phyloP scores from a whole-genome alignment of 2,797 vertebrate genomes.

The Cirrhinus molitorella region DNA sequence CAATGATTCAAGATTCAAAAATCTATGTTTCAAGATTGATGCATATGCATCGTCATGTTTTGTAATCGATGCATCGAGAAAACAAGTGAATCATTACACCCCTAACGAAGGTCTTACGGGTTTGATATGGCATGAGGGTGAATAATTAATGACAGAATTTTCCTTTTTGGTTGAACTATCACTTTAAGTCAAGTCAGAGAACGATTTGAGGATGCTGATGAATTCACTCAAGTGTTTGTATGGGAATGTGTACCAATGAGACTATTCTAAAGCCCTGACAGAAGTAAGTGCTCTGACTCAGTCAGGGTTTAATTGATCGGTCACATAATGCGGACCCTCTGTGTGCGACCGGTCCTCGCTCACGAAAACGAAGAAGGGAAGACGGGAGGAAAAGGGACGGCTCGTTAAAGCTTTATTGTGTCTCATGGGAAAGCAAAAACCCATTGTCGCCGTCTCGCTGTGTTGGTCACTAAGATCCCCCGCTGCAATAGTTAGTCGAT shows the following conservation, averaged over 20 bases:
- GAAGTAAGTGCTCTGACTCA: not conserved
- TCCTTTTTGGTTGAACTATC: too few species aligned
- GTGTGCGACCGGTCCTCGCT: not conserved
- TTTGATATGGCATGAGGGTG: too few species aligned
- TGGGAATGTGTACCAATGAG: not conserved
- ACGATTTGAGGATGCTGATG: not conserved
- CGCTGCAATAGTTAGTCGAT: conserved; percentile 11
- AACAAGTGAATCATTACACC: too few species aligned
- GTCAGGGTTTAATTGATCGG: conserved; percentile 44
- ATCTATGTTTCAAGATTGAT: too few species aligned
- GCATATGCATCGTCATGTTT: too few species aligned
- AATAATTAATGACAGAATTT: too few species aligned
- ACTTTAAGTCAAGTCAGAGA: not conserved
- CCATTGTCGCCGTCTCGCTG: not conserved
- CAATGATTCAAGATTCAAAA: too few species aligned
- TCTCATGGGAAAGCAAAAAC: conserved; percentile 4
- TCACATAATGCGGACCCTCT: conserved; percentile 29
- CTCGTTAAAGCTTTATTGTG: conserved; percentile 29
- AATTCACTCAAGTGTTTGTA: conserved; percentile 3
- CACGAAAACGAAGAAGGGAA: not conserved
- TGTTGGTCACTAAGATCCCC: conserved; percentile 21
- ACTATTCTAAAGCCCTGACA: conserved; percentile 10
- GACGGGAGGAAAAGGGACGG: not conserved
- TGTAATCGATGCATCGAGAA: too few species aligned
- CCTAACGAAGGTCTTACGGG: too few species aligned